Base-by-base conservation (phyloP, 2,888 invertebrate species). In the Hirtodrosophila cameraria region DNA sequence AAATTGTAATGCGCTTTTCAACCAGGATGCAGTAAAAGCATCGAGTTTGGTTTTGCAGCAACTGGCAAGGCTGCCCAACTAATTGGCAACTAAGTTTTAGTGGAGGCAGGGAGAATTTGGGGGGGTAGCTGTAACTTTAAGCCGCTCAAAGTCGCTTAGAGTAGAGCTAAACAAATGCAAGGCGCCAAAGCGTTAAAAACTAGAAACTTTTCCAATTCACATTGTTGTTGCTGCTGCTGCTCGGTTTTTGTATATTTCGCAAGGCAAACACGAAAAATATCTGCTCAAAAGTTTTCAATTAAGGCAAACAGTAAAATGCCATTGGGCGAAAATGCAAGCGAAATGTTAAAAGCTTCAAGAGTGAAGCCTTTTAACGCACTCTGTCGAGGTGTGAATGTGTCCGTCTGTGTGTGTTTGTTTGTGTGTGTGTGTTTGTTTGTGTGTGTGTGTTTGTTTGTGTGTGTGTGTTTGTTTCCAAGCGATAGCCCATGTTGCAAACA, bases 151-250 rank as follows among this genome's bases (percentile, higher is more conserved):
- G 59, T 57, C 50, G 55, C 63, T 66, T 58, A 50, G n/a, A n/a
- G 66, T 53, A 70, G 61, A 61, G 72, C 71, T 70, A 80, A 83
- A 74, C 77, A 80, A 80, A 75, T 76, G 82, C 67, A 64, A 76
- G 82, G 84, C 81, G 81, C 52, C 64, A 76, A 74, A 78, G 85
- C 85, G 81, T 79, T 81, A 72, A 78, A 72, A 81, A 81, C 83
- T 75, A 54, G 75, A 75, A 82, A 84, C 69, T 84, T 84, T 82
- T 70, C 61, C 79, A 85, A 79, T 80, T 82, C 85, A 72, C 62
- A 68, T 76, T 74, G 62, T 67, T 59, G 49, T 49, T 58, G n/a
- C n/a, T n/a, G n/a, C n/a, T n/a, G n/a, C n/a, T 38, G 48, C 27
- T 30, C 13, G 23, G 23, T 46, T 48, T 43, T 64, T 60, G 55